phyloP scores from a whole-genome alignment of 64 coral and sea anemone genomes.

The Orbicella faveolata region DNA sequence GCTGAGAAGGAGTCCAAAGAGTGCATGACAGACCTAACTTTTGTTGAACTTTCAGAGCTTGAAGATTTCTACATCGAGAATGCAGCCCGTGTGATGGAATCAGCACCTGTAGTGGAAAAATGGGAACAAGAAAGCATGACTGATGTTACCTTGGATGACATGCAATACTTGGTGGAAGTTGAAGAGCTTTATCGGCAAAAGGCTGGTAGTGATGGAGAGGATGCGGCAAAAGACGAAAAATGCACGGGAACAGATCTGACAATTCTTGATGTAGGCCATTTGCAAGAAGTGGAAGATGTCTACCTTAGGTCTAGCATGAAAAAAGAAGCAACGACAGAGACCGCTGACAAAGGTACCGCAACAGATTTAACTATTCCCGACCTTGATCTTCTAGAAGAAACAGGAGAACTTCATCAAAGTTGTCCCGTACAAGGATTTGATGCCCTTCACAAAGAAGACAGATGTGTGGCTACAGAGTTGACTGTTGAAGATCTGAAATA shows the following conservation, averaged over 20 bases:
- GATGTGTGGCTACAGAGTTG: conserved; percentile 38
- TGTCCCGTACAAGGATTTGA: neutral
- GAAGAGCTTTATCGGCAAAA: conserved; percentile 1
- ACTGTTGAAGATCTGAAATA: conserved; percentile 18
- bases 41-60: conserved; percentile 23
- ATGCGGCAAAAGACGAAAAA: conserved; percentile 18
- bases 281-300: conserved; percentile 1
- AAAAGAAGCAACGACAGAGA: neutral
- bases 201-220: neutral
- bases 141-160: conserved; percentile 46
- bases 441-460: neutral
- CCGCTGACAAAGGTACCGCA: neutral
- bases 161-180: conserved; percentile 38
- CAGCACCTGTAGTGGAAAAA: neutral
- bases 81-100: neutral
- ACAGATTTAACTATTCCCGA: conserved; percentile 32
- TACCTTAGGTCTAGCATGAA: neutral
- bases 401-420: neutral
- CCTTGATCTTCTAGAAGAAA: conserved; percentile 7
- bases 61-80: conserved; percentile 46
- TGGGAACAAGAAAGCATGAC: conserved; percentile 50
- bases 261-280: neutral
- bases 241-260: conserved; percentile 39
- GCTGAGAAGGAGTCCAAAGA: conserved; percentile 23
- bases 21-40: conserved; percentile 38